phyloP scores from a whole-genome alignment of 2,797 vertebrate genomes.

The Chlorospingus flavigularis region DNA sequence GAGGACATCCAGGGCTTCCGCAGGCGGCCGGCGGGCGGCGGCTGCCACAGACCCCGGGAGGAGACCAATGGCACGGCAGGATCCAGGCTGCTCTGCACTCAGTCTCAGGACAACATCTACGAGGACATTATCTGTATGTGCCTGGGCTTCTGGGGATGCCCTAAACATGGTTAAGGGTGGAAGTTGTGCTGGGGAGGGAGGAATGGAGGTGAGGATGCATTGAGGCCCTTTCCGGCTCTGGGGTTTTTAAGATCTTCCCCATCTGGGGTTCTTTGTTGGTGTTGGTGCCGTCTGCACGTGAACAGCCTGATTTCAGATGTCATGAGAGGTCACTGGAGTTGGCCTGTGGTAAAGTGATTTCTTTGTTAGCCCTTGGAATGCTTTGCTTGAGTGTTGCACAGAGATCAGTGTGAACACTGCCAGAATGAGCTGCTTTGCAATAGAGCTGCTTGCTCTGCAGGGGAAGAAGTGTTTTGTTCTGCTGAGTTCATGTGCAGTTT shows the following conservation, averaged over 20 bases:
- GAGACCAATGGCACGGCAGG: conserved; percentile 72
- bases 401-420: not conserved
- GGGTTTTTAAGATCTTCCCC: not conserved
- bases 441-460: not conserved
- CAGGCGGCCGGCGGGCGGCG: conserved; percentile 55
- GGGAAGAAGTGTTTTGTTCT: not conserved
- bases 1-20: conserved; percentile 89
- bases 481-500: not conserved
- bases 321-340: not conserved
- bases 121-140: conserved; percentile 94
- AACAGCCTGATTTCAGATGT: not conserved
- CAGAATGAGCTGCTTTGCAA: not conserved
- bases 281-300: not conserved
- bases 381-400: not conserved
- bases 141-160: not conserved
- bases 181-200: not conserved
- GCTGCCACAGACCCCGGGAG: conserved; percentile 68
- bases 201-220: not conserved
- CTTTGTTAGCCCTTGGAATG: not conserved
- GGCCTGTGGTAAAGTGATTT: not conserved
- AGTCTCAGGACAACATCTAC: conserved; percentile 96
- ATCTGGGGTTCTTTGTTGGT: not conserved
- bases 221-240: not conserved
- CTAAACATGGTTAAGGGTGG: not conserved
- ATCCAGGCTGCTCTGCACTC: conserved; percentile 83